These are phyloP conservation scores for Rhagonycha fulva DNA, from an alignment of 2,888 invertebrate genomes.

Conservation along the genomic window DNA sequence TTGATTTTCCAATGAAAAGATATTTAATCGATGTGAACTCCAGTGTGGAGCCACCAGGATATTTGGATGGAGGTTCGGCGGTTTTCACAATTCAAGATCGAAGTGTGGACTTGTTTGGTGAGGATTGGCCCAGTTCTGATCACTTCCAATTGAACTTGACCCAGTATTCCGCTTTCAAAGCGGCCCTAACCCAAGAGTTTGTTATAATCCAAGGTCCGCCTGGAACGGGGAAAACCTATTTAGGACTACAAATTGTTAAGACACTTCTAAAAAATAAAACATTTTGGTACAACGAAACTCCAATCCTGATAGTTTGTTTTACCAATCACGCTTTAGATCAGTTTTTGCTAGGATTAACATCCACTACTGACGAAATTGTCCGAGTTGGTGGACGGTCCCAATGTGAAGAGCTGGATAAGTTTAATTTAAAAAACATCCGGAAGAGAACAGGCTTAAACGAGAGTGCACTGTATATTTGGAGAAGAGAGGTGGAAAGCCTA, in stretches of 20 bases:
- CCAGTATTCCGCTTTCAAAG: constrained; percentile 69
- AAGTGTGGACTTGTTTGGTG: background rate
- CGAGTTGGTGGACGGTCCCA: constrained; percentile 74
- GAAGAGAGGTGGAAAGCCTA: background rate
- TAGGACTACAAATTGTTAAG: constrained; percentile 76
- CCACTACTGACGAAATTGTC: constrained; percentile 63
- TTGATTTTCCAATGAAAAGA: constrained; percentile 68
- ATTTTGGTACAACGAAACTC: constrained; percentile 56
- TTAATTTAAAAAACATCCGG: constrained; percentile 54
- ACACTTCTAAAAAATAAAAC: constrained; percentile 64
- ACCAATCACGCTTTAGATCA: constrained; percentile 89
- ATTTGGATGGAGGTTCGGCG: constrained; percentile 39
- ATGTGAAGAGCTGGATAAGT: constrained; percentile 59
- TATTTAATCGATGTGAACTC: constrained; percentile 65
- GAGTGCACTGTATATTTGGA: background rate
- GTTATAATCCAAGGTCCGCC: constrained; percentile 86
- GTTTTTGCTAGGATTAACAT: constrained; percentile 73
- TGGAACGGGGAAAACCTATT: constrained; percentile 84
- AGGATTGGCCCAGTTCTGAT: constrained; percentile 57
- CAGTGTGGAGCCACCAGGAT: constrained; percentile 50
- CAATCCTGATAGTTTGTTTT: constrained; percentile 78
- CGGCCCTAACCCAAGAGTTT: constrained; percentile 72
- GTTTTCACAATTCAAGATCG: constrained; percentile 11
- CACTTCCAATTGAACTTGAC: constrained; percentile 64
- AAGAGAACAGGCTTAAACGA: background rate